phyloP scores from a whole-genome alignment of 1,140 invertebrate genomes.

The Tetramorium simillimum region DNA sequence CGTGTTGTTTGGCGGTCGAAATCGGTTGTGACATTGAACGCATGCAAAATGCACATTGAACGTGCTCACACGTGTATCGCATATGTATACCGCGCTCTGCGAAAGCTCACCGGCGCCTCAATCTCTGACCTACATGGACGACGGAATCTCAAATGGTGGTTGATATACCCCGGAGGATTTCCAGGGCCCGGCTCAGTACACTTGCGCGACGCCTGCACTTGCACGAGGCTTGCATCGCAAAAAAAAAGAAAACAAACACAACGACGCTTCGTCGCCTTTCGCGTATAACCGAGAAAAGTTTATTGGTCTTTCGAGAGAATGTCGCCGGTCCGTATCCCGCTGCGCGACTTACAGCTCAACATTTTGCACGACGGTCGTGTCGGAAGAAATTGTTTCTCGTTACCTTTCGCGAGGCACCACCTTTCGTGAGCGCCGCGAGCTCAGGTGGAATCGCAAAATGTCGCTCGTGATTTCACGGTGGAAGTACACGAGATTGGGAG shows the following conservation, averaged over 20 bases:
- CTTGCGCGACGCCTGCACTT: conserved; percentile 2
- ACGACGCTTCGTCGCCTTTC: conserved; percentile 37
- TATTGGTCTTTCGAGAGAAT: conserved; percentile 59
- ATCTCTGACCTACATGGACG: conserved; percentile 67
- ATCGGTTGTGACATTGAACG: conserved; percentile 41
- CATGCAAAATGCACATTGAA: conserved; percentile 20
- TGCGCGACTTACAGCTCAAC: conserved; percentile 33
- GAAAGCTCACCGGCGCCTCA: conserved; percentile 41
- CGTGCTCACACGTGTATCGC: neutral
- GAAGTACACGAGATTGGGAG: neutral
- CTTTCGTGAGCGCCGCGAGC: neutral
- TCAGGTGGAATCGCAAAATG: conserved; percentile 7
- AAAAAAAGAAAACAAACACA: conserved; percentile 10
- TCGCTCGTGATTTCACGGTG: conserved; percentile 30
- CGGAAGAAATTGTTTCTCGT: conserved; percentile 46
- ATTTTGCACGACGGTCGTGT: conserved; percentile 33
- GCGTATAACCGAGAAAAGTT: conserved; percentile 50
- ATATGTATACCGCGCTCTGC: conserved; percentile 14
- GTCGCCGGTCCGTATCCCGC: conserved; percentile 12
- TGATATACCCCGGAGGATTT: conserved; percentile 63
- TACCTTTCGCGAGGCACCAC: neutral
- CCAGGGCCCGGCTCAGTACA: conserved; percentile 10
- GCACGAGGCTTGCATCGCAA: conserved; percentile 38
- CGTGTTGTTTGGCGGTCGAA: neutral
- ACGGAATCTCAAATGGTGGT: conserved; percentile 36